A percentile compares a stretch with the other conserved stretches of the same genome.
phyloP scores from a whole-genome alignment of 1,140 invertebrate species.

The Drosophila rhopaloa region DNA sequence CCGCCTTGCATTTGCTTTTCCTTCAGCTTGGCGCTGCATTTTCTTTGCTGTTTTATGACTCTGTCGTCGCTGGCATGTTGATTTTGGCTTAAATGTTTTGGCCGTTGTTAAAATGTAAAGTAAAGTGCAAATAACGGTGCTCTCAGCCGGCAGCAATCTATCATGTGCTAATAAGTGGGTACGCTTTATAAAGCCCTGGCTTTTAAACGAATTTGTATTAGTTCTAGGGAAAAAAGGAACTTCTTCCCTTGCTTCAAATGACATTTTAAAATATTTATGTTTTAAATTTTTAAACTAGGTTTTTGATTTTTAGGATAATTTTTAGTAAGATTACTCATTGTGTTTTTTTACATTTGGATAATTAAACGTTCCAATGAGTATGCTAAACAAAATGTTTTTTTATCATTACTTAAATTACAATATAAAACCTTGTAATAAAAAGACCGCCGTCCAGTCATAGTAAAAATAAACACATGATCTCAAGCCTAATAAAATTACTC shows the following conservation, averaged over 20 bases:
- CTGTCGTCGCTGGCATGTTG: slow-evolving; percentile 61
- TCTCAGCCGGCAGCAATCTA: slow-evolving; percentile 70
- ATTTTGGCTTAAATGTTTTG: slow-evolving; percentile 81
- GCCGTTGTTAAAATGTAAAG: slow-evolving; percentile 75
- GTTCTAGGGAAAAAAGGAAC: slow-evolving; percentile 1
- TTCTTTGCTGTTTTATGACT: slow-evolving; percentile 41
- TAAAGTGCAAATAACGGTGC: slow-evolving; percentile 79
- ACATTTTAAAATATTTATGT: background rate
- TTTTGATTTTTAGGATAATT: too few relatives aligned
- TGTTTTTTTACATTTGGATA: too few relatives aligned
- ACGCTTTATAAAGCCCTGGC: slow-evolving; percentile 20
- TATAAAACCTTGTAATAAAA: too few relatives aligned
- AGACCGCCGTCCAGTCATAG: too few relatives aligned
- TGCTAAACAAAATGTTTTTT: too few relatives aligned
- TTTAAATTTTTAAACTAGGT: background rate
- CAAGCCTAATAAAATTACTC: too few relatives aligned
- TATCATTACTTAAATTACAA: too few relatives aligned
- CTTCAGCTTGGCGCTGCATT: slow-evolving; percentile 37
- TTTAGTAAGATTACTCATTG: too few relatives aligned
- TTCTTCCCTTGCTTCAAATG: background rate
- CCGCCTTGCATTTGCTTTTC: slow-evolving; percentile 15
- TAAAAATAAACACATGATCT: too few relatives aligned
- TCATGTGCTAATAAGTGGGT: slow-evolving; percentile 75
- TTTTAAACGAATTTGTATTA: slow-evolving; percentile 2
- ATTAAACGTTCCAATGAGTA: too few relatives aligned